Evolutionary conservation across 2,888 invertebrate genomes (phyloP).

Genomic region (Oeneis ivallda): DNA sequence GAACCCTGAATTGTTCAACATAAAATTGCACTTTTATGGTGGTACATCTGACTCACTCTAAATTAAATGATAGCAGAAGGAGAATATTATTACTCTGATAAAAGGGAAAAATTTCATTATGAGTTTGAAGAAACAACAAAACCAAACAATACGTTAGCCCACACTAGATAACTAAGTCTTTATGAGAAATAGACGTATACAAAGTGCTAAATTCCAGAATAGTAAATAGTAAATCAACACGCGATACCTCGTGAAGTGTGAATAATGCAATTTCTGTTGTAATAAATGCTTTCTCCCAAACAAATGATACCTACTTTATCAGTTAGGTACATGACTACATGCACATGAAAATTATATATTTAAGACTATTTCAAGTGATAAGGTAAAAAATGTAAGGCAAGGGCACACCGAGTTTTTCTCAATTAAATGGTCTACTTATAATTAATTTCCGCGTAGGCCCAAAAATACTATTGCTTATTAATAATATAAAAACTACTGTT

Average conservation of each 20-base stretch:
- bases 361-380: background rate
- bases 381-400: too few relatives aligned
- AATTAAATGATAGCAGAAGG: too few relatives aligned
- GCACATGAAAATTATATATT: background rate
- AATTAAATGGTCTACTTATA: too few relatives aligned
- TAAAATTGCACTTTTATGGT: too few relatives aligned
- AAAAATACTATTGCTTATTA: too few relatives aligned
- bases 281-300: constrained; percentile 16
- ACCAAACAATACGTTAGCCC: background rate
- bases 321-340: background rate
- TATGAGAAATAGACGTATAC: background rate
- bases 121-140: background rate
- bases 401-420: too few relatives aligned
- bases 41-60: too few relatives aligned
- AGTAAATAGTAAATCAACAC: constrained; percentile 44
- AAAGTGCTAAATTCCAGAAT: constrained; percentile 22
- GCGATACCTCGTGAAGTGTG: constrained; percentile 61
- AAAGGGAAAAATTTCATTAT: too few relatives aligned
- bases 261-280: constrained; percentile 42
- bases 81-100: too few relatives aligned
- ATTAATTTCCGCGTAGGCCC: too few relatives aligned
- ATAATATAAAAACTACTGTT: too few relatives aligned
- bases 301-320: background rate
- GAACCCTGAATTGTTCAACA: too few relatives aligned
- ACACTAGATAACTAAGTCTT: background rate